These are phyloP conservation scores for Neogale vison DNA, from an alignment of 2,113 vertebrate species.

Conservation along the genomic window DNA sequence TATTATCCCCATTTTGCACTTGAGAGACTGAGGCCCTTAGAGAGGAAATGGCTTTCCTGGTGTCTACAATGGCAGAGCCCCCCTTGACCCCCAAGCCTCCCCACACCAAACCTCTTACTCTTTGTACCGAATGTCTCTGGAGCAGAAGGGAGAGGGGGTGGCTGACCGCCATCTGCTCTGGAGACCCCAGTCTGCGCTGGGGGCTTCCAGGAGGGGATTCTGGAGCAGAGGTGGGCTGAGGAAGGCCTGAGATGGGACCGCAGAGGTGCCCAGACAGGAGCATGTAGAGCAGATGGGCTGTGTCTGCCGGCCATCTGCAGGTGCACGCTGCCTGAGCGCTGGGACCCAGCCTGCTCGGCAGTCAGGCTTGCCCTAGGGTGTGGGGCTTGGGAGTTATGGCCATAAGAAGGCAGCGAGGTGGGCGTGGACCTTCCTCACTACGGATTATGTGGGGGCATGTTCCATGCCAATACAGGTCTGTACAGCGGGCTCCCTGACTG, in stretches of 20 bases:
- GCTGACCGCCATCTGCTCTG: neutral
- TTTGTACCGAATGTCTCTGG: neutral
- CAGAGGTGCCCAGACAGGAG: neutral
- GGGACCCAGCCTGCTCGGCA: conserved; percentile 52
- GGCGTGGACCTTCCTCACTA: conserved; percentile 62
- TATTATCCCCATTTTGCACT: neutral
- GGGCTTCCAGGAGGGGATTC: neutral
- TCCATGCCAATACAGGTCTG: conserved; percentile 70
- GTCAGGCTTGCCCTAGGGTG: conserved; percentile 79
- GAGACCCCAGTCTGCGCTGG: neutral
- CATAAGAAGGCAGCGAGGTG: conserved; percentile 82
- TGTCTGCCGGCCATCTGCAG: too few species aligned
- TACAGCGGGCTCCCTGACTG: conserved; percentile 45
- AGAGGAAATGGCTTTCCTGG: neutral
- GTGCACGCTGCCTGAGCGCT: rapidly evolving
- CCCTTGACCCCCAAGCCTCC: neutral
- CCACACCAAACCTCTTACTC: neutral
- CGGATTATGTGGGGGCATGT: conserved; percentile 50
- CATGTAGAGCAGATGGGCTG: rapidly evolving
- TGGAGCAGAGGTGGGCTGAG: neutral
- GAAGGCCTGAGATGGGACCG: neutral
- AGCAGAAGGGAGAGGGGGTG: neutral
- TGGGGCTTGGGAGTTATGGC: conserved; percentile 77
- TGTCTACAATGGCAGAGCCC: neutral
- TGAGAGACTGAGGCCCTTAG: neutral